Percentiles rank a stretch among this genome's conserved stretches.
Evolutionary conservation across 2,113 vertebrate species (phyloP).

Genomic region (Rhea pennata): DNA sequence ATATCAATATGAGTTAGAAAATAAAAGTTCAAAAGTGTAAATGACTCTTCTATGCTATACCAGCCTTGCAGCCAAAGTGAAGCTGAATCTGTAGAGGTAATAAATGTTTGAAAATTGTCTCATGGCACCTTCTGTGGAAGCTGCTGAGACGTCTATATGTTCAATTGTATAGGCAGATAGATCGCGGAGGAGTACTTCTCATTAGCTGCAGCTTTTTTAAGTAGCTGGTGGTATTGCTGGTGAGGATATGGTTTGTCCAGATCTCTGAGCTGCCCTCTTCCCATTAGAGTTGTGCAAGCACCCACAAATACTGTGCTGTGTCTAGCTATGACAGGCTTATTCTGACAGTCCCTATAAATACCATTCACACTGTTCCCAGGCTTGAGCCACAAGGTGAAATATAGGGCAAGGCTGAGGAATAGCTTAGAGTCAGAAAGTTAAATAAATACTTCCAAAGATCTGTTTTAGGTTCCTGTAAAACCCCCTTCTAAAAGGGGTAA

Average conservation of each 20-base stretch:
- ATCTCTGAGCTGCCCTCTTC: not conserved
- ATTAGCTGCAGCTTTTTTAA: not conserved
- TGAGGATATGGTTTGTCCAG: not conserved
- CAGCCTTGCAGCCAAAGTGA: not conserved
- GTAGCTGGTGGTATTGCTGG: not conserved
- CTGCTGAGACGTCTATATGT: not conserved
- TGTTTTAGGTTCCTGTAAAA: not conserved
- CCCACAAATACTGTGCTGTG: rapidly evolving
- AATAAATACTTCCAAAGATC: not conserved
- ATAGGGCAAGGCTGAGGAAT: not conserved
- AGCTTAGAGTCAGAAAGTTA: not conserved
- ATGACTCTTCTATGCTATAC: rapidly evolving
- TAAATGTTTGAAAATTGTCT: not conserved
- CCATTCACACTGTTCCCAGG: not conserved
- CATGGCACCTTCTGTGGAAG: not conserved
- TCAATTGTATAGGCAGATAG: not conserved
- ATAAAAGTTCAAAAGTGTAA: not conserved
- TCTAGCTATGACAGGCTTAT: not conserved
- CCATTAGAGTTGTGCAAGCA: not conserved
- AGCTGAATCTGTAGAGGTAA: not conserved
- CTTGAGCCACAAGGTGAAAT: not conserved
- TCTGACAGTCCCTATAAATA: rapidly evolving
- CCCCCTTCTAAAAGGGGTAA: not conserved
- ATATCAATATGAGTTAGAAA: not conserved
- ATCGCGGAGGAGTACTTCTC: not conserved